Percentiles rank a stretch among this genome's conserved stretches.
Conservation (phyloP, 2,797 vertebrate genomes). For the Rhinogobio ventralis region DNA sequence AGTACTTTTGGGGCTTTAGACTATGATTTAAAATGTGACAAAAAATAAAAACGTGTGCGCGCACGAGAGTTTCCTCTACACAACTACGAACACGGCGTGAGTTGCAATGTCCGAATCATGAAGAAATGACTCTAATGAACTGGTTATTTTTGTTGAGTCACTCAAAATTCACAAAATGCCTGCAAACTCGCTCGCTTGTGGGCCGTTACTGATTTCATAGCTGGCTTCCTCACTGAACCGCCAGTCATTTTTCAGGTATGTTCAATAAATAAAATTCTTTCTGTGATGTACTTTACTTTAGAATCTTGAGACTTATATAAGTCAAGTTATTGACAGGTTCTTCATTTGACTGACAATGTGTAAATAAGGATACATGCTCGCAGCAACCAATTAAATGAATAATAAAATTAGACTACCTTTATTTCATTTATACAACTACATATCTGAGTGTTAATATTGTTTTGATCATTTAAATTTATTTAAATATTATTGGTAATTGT, state of each 20-base stretch:
- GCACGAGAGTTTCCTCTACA: too few relatives aligned
- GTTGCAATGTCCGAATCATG: too few relatives aligned
- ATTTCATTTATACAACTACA: not conserved
- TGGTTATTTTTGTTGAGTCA: not conserved
- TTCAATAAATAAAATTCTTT: not conserved
- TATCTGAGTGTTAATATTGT: not conserved
- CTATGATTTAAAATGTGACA: not conserved
- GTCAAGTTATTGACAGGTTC: not conserved
- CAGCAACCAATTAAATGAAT: not conserved
- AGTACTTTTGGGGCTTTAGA: not conserved
- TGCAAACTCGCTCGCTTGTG: not conserved
- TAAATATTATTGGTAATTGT: not conserved
- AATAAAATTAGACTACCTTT: not conserved
- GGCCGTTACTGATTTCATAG: not conserved
- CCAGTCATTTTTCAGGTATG: not conserved
- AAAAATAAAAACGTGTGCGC: not conserved
- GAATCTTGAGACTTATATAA: not conserved
- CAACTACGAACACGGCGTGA: not conserved
- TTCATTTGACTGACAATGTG: not conserved
- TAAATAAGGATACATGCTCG: not conserved
- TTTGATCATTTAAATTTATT: not conserved
- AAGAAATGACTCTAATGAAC: not conserved
- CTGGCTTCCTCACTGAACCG: not conserved
- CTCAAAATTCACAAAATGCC: not conserved
- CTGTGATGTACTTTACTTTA: not conserved